phyloP scores from a whole-genome alignment of 2,888 invertebrate genomes.

The Drosophila paramelanica region DNA sequence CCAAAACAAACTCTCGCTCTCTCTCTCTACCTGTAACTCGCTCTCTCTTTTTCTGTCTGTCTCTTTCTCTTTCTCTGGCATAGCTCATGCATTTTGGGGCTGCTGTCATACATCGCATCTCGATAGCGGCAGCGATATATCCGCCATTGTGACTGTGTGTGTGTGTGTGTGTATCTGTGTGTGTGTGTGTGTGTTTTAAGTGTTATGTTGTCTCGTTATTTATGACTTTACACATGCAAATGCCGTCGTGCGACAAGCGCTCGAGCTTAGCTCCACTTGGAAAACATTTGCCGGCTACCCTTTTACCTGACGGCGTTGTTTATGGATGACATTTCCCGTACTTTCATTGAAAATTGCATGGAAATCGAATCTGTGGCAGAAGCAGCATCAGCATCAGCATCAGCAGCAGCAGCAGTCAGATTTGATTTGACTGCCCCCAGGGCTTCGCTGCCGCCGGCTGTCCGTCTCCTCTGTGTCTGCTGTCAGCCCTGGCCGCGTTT shows the following conservation, averaged over 20 bases:
- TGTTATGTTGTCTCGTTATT: conserved; percentile 81
- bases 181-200: conserved; percentile 57
- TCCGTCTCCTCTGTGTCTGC: background rate
- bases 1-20: conserved; percentile 44
- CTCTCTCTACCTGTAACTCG: background rate
- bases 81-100: conserved; percentile 73
- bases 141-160: conserved; percentile 19
- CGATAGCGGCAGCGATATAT: conserved; percentile 60
- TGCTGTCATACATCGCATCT: conserved; percentile 74
- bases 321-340: conserved; percentile 73
- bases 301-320: conserved; percentile 74
- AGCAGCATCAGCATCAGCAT: conserved; percentile 19
- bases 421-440: conserved; percentile 60
- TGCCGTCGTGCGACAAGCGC: conserved; percentile 74
- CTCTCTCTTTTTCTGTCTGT: background rate
- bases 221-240: conserved; percentile 84
- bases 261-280: conserved; percentile 66
- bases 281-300: conserved; percentile 37
- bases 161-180: conserved; percentile 24
- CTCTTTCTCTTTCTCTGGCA: conserved; percentile 14
- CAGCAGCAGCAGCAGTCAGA: conserved; percentile 33
- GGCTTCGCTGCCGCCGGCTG: background rate
- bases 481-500: conserved; percentile 16
- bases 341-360: conserved; percentile 80
- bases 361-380: conserved; percentile 71